Conservation (phyloP, 2,888 invertebrate genomes). For the Noctua comes region DNA sequence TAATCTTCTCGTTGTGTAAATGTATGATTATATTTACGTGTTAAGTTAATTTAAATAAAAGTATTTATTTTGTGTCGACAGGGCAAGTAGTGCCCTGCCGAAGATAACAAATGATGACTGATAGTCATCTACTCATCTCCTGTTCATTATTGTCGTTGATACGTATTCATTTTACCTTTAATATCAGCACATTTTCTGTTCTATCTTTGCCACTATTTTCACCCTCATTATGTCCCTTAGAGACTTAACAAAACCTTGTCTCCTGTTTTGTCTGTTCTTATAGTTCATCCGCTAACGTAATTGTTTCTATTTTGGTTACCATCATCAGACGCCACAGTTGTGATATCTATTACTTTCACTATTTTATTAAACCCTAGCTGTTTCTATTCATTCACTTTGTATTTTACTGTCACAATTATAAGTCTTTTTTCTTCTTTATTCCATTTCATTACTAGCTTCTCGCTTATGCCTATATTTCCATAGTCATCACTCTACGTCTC, state of each 20-base stretch:
- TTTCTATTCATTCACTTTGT: neutral
- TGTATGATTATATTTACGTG: too few relatives aligned
- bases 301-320: neutral
- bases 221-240: too few relatives aligned
- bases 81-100: too few relatives aligned
- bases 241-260: too few relatives aligned
- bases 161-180: neutral
- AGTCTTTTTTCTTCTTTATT: neutral
- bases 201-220: neutral
- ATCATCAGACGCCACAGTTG: too few relatives aligned
- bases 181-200: neutral
- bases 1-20: neutral
- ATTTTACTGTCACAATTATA: neutral
- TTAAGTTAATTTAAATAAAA: too few relatives aligned
- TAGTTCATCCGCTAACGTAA: neutral
- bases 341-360: too few relatives aligned
- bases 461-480: neutral
- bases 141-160: neutral
- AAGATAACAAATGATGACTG: too few relatives aligned
- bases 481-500: neutral
- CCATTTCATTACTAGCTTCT: neutral
- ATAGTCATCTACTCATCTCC: neutral
- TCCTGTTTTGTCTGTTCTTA: neutral
- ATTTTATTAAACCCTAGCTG: neutral
- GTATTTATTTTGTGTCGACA: neutral